Conservation (phyloP, 23 tunicate genomes). For the Corella eumyota region DNA sequence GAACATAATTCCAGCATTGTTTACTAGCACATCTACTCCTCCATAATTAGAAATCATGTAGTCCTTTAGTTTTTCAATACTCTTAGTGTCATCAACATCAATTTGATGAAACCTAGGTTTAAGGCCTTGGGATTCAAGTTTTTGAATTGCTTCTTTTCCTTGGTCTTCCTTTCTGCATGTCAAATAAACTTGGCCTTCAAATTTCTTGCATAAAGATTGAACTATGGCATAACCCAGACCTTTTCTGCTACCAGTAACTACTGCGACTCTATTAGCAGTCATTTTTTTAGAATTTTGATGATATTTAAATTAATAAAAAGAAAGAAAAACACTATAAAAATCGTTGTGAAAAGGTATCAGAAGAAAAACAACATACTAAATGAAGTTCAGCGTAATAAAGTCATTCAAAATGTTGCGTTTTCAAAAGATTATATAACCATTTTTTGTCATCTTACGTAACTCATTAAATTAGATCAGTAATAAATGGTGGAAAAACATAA, state of each 20-base stretch:
- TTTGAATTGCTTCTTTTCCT: slow-evolving; percentile 48
- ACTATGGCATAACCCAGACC: slow-evolving; percentile 84
- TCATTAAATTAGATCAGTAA: too few relatives aligned
- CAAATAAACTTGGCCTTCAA: too few relatives aligned
- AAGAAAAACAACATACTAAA: too few relatives aligned
- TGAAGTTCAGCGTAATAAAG: too few relatives aligned
- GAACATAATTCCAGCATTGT: slow-evolving; percentile 50
- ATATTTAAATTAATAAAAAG: neutral
- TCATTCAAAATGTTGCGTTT: too few relatives aligned
- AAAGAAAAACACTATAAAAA: too few relatives aligned
- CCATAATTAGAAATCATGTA: slow-evolving; percentile 20
- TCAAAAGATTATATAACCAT: too few relatives aligned
- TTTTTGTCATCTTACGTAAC: too few relatives aligned
- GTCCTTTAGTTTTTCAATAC: slow-evolving; percentile 13
- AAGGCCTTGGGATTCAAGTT: slow-evolving; percentile 43
- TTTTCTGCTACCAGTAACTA: slow-evolving; percentile 57
- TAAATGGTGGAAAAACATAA: too few relatives aligned
- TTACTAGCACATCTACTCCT: slow-evolving; percentile 54
- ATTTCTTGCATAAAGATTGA: slow-evolving; percentile 34
- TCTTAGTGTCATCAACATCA: slow-evolving; percentile 17
- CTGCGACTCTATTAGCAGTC: slow-evolving; percentile 37
- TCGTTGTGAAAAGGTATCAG: too few relatives aligned
- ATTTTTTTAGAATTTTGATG: slow-evolving; percentile 1
- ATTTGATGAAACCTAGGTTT: slow-evolving; percentile 39
- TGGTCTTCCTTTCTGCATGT: slow-evolving; percentile 58